Evolutionary conservation across 2,113 vertebrate species (phyloP), one percentile per base, ranked within the genome.

Genomic region (Serinus canaria): DNA sequence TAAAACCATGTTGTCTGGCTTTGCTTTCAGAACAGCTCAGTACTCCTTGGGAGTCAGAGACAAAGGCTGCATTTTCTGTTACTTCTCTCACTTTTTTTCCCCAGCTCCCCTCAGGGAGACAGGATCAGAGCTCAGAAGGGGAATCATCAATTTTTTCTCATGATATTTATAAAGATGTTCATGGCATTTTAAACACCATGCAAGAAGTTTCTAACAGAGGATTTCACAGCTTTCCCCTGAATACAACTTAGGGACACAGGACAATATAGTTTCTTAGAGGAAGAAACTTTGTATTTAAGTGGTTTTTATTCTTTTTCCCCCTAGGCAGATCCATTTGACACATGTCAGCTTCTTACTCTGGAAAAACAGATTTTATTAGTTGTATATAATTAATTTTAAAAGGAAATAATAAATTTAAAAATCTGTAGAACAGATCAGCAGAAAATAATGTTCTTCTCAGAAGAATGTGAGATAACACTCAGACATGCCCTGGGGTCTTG

Each of bases 21-120:
- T 88, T 83, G 64, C 82, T 92, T 86, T 83, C 9, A 9, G 52
- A 95, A 88, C 56, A 89, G 72, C 25, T 83, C 72, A 28, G 47
- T 33, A 33, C 64, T 94, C 63, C 28, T 56, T 10, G 23, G 77
- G 27, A 89, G 47, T 83, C 49, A 59, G 50, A 81, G 49, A 87
- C 41, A 81, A 93, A 93, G 53, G 47, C n/a, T 94, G 56, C 31
- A 78, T 77, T 95, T 96, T 89, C 39, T 90, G 37, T 46, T 31
- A 58, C 27, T 86, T 85, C 31, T 43, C 43, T 78, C 52, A 47
- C 10, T 47, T 33, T 66, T 35, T 58, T 41, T 18, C 33, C 30
- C 39, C 17, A 64, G 20, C 1, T 68, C 56, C 60, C 18, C 41
- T 74, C 75, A 88, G 43, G 72, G 43, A 88, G 39, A 67, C 0